Evolutionary conservation across 2,113 vertebrate species (phyloP).

Genomic region (Balaenoptera acutorostrata): DNA sequence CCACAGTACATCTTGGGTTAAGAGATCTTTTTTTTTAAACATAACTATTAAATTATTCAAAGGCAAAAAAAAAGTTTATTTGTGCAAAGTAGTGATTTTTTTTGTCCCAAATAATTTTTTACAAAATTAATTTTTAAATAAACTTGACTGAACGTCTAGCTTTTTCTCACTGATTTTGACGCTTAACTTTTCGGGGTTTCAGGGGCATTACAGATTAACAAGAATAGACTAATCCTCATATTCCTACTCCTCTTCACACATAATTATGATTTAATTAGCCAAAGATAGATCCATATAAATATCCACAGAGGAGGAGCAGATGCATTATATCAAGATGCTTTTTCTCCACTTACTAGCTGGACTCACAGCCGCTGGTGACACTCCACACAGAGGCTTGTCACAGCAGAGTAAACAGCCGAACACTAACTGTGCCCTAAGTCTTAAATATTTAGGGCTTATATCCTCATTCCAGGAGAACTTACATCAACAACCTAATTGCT

Average conservation of each 20-base stretch:
- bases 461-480: neutral
- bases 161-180: neutral
- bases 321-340: neutral
- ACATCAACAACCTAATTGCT: conserved; percentile 16
- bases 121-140: neutral
- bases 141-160: neutral
- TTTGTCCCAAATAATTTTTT: neutral
- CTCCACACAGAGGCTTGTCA: neutral
- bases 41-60: neutral
- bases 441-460: neutral
- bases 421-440: neutral
- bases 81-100: neutral
- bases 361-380: neutral
- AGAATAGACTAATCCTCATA: neutral
- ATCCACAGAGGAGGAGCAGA: neutral
- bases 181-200: neutral
- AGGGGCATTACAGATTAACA: neutral
- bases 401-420: neutral
- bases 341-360: neutral
- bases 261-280: neutral
- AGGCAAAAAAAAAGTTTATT: neutral
- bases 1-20: neutral
- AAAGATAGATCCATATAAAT: neutral
- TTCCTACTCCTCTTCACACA: neutral
- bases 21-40: neutral